Conservation (phyloP, 2,888 invertebrate genomes). For the Coenonympha arcania region DNA sequence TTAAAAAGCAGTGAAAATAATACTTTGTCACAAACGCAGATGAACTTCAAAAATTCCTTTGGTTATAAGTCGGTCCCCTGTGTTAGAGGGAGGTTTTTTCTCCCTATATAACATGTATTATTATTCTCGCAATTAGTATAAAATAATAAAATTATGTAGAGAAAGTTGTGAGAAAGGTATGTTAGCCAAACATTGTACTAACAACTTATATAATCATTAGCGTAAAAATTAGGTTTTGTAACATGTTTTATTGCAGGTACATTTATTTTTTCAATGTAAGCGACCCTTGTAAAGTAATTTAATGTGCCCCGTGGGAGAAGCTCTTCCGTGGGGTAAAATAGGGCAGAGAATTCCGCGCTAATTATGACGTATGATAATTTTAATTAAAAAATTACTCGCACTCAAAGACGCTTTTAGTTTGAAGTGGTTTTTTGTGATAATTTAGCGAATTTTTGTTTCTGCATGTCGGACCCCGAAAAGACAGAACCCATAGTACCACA, state of each 20-base stretch:
- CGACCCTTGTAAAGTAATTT: constrained; percentile 10
- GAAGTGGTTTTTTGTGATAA: too few species aligned
- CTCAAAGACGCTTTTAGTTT: not conserved
- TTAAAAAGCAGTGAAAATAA: too few species aligned
- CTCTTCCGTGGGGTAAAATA: not conserved
- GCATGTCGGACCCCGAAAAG: too few species aligned
- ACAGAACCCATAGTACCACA: too few species aligned
- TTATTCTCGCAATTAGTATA: too few species aligned
- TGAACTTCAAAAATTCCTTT: too few species aligned
- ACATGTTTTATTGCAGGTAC: not conserved
- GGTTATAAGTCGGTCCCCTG: too few species aligned
- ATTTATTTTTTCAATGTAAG: constrained; percentile 5
- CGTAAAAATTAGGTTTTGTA: not conserved
- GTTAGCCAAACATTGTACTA: not conserved
- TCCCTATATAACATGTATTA: too few species aligned
- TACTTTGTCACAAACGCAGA: too few species aligned
- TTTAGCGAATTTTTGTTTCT: too few species aligned
- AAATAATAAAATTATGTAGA: too few species aligned
- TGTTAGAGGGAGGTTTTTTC: too few species aligned
- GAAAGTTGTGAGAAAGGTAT: not conserved
- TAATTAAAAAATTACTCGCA: constrained; percentile 10
- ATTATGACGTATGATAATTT: constrained; percentile 23
- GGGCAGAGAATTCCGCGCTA: constrained; percentile 9
- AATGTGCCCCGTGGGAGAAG: constrained; percentile 3
- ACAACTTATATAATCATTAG: not conserved